Evolutionary conservation across 2,888 invertebrate species (phyloP), one percentile per base, ranked within the genome.

Genomic region (Clitarchus hookeri): DNA sequence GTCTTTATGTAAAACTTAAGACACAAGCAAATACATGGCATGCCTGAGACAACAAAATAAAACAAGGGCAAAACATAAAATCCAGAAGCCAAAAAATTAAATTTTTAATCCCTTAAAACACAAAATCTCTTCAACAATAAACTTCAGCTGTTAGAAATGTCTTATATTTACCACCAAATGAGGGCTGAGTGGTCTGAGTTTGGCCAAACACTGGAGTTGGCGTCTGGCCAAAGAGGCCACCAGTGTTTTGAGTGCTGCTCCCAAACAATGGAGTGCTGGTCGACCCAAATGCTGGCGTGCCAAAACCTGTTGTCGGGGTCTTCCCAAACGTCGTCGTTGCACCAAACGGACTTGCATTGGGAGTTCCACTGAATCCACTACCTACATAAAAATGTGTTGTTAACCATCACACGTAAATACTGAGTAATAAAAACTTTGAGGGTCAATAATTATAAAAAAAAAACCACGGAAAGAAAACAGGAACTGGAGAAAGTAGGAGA

Each of bases 201-300:
- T 93, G 91, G 23, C 96, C 96, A 91, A 96, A 96, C 9, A 94
- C 93, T 6, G 94, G 92, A 2, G 95, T 92, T 0, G 94, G 93
- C 0, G 94, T 92, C 0, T 94, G 92, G 9, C 96, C 95, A 91
- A 96, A 96, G 2, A 95, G 91, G 87, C 94, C 93, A 36, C 88
- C 89, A 26, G 92, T 91, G 87, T 93, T 93, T 77, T 93, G 91
- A 13, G 93, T 91, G 83, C 91, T 91, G 65, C 91, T 89, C 87
- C 93, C 94, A 91, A 95, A 95, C 86, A 95, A 91, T 23, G 94
- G 92, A 54, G 93, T 91, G n/a, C 89, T 89, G 26, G 93, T 83
- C 36, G 88, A 85, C 13, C 88, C 88, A 88, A 88, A 88, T 3
- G 88, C 88, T 54, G 88, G 88, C 23, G 87, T 78, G 25, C 87